phyloP scores from a whole-genome alignment of 2,888 invertebrate genomes.

The Melanostoma scalare region DNA sequence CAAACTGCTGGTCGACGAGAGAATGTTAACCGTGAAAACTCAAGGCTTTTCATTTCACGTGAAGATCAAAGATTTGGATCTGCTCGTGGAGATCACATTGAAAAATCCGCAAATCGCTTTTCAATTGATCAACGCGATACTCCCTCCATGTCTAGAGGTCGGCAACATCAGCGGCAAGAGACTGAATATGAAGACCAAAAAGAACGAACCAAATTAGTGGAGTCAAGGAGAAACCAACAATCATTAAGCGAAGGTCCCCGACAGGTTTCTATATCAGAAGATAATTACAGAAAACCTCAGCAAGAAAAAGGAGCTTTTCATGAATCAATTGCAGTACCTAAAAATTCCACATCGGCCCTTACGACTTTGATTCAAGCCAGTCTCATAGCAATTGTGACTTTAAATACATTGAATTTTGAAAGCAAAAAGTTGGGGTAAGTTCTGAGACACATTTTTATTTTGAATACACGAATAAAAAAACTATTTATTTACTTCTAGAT shows the following conservation, averaged over 20 bases:
- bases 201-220: no score
- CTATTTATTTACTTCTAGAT: conserved; percentile 21
- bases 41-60: not conserved
- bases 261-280: no score
- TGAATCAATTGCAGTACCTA: not conserved
- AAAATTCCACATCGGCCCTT: conserved; percentile 50
- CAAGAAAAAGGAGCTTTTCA: not conserved
- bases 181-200: no score
- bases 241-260: no score
- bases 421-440: conserved; percentile 71
- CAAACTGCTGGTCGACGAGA: not conserved
- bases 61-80: not conserved
- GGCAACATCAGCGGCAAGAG: no score
- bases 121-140: no score
- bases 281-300: not conserved
- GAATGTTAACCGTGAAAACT: conserved; percentile 22
- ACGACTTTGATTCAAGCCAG: conserved; percentile 70
- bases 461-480: not conserved
- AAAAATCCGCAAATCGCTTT: no score
- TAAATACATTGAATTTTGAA: conserved; percentile 72
- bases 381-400: conserved; percentile 70
- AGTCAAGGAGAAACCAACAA: no score
- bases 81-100: no score
- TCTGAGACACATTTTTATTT: not conserved
- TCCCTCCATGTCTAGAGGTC: not conserved